These are phyloP conservation scores for Forbesichthys agassizii DNA, from an alignment of 2,113 vertebrate genomes.

Conservation along the genomic window DNA sequence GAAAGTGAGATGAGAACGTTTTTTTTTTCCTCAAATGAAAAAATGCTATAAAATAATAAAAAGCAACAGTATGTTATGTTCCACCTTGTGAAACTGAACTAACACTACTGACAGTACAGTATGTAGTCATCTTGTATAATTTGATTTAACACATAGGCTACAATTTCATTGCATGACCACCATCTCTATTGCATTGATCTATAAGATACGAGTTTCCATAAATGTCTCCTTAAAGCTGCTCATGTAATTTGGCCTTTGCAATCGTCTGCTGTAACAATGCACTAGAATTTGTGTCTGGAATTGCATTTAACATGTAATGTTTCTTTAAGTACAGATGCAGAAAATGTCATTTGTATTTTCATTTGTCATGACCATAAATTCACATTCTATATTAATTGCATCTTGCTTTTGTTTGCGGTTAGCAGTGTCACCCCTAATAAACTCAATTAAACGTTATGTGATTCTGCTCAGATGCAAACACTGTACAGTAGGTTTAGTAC, in stretches of 20 bases:
- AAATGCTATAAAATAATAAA: too few relatives aligned
- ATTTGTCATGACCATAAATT: not conserved
- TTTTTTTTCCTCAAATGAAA: too few relatives aligned
- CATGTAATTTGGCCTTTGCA: conserved; percentile 5
- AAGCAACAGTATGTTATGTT: not conserved
- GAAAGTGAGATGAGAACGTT: too few relatives aligned
- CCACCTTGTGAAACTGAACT: not conserved
- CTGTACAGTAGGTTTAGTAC: too few relatives aligned
- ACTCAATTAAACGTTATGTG: too few relatives aligned
- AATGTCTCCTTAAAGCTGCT: not conserved
- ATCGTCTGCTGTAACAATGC: conserved; percentile 39
- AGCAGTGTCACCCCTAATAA: conserved; percentile 4
- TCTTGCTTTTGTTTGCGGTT: conserved; percentile 5
- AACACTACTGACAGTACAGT: not conserved
- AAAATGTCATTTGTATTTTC: not conserved
- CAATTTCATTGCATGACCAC: too few relatives aligned
- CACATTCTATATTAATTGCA: not conserved
- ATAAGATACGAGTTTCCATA: not conserved
- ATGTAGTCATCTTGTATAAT: too few relatives aligned
- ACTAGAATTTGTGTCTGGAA: conserved; percentile 26
- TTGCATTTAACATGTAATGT: conserved; percentile 21
- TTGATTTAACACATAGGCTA: too few relatives aligned
- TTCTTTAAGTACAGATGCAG: conserved; percentile 10
- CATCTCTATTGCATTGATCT: not conserved
- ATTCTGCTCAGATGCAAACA: too few relatives aligned